phyloP scores from a whole-genome alignment of 2,888 invertebrate genomes.

The Drosophila tripunctata region DNA sequence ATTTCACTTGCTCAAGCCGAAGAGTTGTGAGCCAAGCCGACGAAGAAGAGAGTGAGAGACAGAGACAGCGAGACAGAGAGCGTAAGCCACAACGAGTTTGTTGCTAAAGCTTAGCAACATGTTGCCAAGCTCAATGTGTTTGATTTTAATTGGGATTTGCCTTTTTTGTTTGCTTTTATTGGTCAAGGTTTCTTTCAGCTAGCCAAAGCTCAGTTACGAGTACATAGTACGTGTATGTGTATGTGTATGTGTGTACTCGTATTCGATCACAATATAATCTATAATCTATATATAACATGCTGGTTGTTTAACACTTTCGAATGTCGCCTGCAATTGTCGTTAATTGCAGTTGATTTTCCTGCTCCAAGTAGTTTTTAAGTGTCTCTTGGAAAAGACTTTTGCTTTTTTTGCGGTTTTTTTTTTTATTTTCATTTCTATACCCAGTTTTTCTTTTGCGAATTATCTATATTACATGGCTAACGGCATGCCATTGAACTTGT shows the following conservation, averaged over 20 bases:
- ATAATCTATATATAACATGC: conserved; percentile 69
- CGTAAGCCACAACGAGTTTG: conserved; percentile 26
- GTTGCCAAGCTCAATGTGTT: conserved; percentile 31
- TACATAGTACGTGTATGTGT: background rate
- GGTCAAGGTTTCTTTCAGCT: conserved; percentile 69
- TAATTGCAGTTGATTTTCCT: conserved; percentile 77
- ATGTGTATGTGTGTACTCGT: background rate
- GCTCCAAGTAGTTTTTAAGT: conserved; percentile 59
- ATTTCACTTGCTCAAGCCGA: conserved; percentile 52
- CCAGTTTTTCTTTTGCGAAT: conserved; percentile 15
- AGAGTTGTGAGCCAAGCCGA: conserved; percentile 25
- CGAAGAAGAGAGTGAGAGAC: background rate
- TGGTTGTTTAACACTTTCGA: conserved; percentile 71
- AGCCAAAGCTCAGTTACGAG: conserved; percentile 21
- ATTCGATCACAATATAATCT: conserved; percentile 67
- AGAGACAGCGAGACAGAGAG: conserved; percentile 13
- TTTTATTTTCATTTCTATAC: background rate
- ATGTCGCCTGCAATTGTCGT: conserved; percentile 69
- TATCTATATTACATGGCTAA: conserved; percentile 67
- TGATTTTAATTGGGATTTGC: conserved; percentile 35
- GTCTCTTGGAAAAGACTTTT: conserved; percentile 61
- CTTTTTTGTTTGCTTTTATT: conserved; percentile 38
- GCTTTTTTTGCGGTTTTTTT: conserved; percentile 49
- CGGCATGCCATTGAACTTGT: conserved; percentile 81
- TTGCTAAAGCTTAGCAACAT: conserved; percentile 38